Percentiles rank a stretch among this genome's conserved stretches.
phyloP scores from a whole-genome alignment of 2,113 vertebrate species.

The Scatophagus argus region DNA sequence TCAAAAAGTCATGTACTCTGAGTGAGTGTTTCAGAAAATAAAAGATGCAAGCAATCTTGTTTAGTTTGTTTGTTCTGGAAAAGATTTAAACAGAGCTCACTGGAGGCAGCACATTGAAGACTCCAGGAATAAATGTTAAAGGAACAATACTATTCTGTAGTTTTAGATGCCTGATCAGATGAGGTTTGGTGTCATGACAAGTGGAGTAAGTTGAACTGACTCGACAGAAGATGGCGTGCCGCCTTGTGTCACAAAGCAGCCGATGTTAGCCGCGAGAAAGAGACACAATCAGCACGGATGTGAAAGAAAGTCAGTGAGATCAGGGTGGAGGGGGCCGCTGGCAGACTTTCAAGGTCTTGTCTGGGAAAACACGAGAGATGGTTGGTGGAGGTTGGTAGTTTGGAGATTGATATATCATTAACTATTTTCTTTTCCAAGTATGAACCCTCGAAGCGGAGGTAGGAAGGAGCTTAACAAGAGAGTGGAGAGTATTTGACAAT shows the following conservation, averaged over 20 bases:
- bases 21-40: background rate
- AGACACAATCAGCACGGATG: conserved; percentile 34
- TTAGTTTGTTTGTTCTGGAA: background rate
- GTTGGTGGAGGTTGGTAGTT: conserved; percentile 17
- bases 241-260: conserved; percentile 49
- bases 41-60: background rate
- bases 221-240: conserved; percentile 44
- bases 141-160: conserved; percentile 2
- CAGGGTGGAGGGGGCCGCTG: background rate
- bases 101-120: conserved; percentile 3
- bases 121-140: conserved; percentile 14
- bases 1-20: background rate
- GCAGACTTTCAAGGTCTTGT: conserved; percentile 27
- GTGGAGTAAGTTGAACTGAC: conserved; percentile 31
- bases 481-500: background rate
- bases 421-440: conserved; percentile 28
- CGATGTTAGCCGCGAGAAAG: conserved; percentile 16
- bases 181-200: conserved; percentile 45
- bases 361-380: conserved; percentile 6
- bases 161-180: conserved; percentile 32
- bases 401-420: conserved; percentile 18
- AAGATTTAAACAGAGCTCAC: background rate
- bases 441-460: background rate
- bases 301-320: background rate
- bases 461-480: conserved; percentile 1